A percentile compares a stretch with the other conserved stretches of the same genome.
phyloP scores from a whole-genome alignment of 2,113 vertebrate species.

The Lepisosteus osseus region DNA sequence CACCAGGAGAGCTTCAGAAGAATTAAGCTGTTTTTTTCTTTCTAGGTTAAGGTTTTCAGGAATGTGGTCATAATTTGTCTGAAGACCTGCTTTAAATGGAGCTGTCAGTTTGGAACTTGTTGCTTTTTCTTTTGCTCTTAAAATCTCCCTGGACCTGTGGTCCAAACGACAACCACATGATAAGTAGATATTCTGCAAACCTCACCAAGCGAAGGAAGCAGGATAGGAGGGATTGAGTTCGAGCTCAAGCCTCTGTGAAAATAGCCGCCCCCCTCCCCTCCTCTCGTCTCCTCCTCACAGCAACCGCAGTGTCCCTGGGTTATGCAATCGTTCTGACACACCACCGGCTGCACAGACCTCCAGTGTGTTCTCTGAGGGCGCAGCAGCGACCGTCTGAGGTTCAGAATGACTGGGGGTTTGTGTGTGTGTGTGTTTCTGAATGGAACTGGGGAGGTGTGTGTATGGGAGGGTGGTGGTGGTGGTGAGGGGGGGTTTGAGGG shows the following conservation, averaged over 20 bases:
- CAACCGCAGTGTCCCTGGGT: background rate
- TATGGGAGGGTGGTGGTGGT: slow-evolving; percentile 35
- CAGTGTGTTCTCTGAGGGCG: background rate
- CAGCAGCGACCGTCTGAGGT: background rate
- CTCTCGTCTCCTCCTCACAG: background rate
- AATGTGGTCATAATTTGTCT: too few species aligned
- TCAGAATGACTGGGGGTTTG: background rate
- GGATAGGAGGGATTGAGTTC: background rate
- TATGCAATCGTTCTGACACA: slow-evolving; percentile 8
- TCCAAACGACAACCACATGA: too few species aligned
- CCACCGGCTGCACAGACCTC: background rate
- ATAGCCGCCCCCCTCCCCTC: background rate
- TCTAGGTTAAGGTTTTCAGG: too few species aligned
- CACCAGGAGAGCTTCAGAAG: too few species aligned
- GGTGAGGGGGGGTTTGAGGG: slow-evolving; percentile 42
- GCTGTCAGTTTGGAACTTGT: too few species aligned
- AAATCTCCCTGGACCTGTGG: too few species aligned
- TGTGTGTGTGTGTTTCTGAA: slow-evolving; percentile 41
- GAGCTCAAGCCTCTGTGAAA: background rate
- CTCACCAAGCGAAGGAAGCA: background rate
- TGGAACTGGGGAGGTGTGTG: slow-evolving; percentile 41
- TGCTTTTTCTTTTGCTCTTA: too few species aligned
- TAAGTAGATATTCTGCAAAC: too few species aligned
- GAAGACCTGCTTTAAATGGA: too few species aligned
- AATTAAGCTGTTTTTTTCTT: too few species aligned